Percentiles rank a stretch among this genome's conserved stretches.
Conservation (phyloP, 2,113 vertebrate genomes). For the Petrocephalus microphthalmus region DNA sequence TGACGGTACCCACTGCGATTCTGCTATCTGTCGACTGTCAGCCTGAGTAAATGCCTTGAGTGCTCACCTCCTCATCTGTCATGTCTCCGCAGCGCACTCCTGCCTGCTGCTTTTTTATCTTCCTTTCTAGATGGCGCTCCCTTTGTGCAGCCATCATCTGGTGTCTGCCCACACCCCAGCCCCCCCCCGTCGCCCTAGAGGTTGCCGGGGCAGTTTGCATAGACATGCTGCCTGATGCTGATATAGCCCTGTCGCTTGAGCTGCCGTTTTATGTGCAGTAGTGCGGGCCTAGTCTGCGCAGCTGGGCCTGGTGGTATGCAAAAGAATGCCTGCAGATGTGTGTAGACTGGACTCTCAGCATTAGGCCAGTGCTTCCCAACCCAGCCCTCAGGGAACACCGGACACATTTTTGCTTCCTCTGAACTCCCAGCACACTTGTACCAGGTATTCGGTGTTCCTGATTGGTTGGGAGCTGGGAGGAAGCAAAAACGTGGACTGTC, state of each 20-base stretch:
- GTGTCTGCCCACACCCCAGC: neutral
- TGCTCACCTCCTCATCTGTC: neutral
- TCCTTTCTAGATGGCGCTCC: neutral
- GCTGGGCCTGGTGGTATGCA: neutral
- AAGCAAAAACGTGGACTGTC: no score
- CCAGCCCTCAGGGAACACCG: no score
- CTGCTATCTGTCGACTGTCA: slow-evolving; percentile 3
- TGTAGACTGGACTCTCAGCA: neutral
- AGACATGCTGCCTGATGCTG: neutral
- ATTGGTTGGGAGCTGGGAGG: no score
- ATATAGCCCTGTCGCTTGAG: neutral
- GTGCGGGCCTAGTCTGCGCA: neutral
- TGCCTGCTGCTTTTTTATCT: neutral
- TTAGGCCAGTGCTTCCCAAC: no score
- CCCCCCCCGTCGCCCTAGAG: neutral
- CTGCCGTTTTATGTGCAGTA: neutral
- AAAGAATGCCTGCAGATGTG: neutral
- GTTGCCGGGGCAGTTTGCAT: neutral
- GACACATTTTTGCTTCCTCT: no score
- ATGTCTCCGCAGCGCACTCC: neutral
- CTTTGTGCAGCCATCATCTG: neutral
- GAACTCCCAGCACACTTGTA: no score
- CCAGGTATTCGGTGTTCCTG: no score
- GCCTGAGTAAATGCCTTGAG: neutral
- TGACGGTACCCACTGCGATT: neutral